Percentiles rank a stretch among this genome's conserved stretches.
These are phyloP conservation scores for Gasterosteus nipponicus DNA, from an alignment of 2,113 vertebrate species.

Conservation along the genomic window DNA sequence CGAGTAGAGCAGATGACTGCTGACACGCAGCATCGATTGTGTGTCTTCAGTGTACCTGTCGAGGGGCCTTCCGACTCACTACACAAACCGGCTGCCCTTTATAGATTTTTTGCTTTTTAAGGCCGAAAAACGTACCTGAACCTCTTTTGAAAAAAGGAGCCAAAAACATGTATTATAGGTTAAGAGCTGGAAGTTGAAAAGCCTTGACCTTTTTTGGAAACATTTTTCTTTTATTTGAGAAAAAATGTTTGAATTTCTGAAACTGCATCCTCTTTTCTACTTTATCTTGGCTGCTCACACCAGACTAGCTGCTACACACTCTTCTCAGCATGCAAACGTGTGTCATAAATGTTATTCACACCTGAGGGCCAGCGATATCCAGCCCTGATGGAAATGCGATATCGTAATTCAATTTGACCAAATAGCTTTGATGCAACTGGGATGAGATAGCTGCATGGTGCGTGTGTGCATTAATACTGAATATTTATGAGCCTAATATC, in stretches of 20 bases:
- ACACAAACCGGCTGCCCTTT: constrained; percentile 52
- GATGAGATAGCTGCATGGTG: constrained; percentile 36
- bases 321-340: constrained; percentile 10
- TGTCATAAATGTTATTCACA: constrained; percentile 35
- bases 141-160: not conserved
- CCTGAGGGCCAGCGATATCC: constrained; percentile 7
- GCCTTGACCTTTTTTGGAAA: constrained; percentile 26
- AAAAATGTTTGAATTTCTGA: constrained; percentile 1
- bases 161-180: constrained; percentile 26
- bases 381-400: constrained; percentile 40
- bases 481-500: constrained; percentile 65
- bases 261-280: not conserved
- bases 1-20: constrained; percentile 45
- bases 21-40: constrained; percentile 59
- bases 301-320: not conserved
- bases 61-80: constrained; percentile 54
- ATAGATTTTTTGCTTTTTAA: constrained; percentile 70
- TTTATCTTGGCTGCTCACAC: not conserved
- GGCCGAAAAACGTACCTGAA: constrained; percentile 50
- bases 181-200: constrained; percentile 36
- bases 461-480: constrained; percentile 33
- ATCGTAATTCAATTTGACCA: constrained; percentile 56
- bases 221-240: constrained; percentile 3
- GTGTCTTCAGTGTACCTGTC: constrained; percentile 48
- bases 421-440: constrained; percentile 52